These are phyloP conservation scores for Callocephalon fimbriatum DNA, from an alignment of 2,113 vertebrate species.

Conservation along the genomic window DNA sequence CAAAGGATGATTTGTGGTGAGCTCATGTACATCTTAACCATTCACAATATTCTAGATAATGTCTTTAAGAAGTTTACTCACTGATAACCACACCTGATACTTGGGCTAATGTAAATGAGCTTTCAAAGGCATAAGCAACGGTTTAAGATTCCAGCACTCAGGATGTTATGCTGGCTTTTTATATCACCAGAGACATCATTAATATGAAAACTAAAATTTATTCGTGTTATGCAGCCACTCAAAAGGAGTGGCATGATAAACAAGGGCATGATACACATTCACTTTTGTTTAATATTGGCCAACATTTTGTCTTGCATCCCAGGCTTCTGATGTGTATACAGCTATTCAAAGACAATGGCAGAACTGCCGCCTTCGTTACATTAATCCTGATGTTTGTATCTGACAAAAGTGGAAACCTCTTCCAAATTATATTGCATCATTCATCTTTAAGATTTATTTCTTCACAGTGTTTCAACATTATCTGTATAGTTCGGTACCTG, in stretches of 20 bases:
- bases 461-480: neutral
- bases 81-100: neutral
- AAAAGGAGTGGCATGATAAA: neutral
- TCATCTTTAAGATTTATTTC: neutral
- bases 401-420: neutral
- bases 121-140: neutral
- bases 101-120: neutral
- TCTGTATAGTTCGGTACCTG: neutral
- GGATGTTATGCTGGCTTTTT: neutral
- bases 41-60: neutral
- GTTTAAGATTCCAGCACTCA: neutral
- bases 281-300: neutral
- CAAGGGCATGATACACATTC: neutral
- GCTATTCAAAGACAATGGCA: neutral
- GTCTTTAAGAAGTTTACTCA: neutral
- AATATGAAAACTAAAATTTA: neutral
- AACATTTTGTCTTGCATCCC: neutral
- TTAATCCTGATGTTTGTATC: neutral
- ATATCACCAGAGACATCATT: neutral
- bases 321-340: fast-evolving
- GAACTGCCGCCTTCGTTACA: neutral
- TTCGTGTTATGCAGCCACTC: neutral
- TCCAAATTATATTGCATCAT: neutral
- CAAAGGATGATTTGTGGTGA: neutral
- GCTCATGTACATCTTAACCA: neutral